Base-by-base conservation (phyloP, 2,888 invertebrate genomes). In the Athalia circularis region DNA sequence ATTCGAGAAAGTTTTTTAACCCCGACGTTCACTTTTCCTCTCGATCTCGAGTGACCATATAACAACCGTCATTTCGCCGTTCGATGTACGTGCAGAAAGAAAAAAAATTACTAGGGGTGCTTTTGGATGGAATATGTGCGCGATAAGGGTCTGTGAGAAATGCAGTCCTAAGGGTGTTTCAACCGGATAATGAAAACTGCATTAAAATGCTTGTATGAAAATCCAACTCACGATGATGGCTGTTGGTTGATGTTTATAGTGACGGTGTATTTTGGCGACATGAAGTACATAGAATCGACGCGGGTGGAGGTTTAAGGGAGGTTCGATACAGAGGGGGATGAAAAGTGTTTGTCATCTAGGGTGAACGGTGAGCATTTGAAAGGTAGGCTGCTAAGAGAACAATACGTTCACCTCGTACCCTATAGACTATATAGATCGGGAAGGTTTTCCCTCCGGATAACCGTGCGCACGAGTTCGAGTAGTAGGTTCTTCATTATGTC, bases 311-410 rank as follows among this genome's bases (percentile, higher is more conserved):
- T 57, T 61, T 47, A n/a, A 61, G 72, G 72, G 72, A 72, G 13
- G 57, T 13, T 29, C 43, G 61, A 50, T 75, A 8, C 52, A 54
- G 68, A 13, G 62, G 82, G 81, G 29, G 29, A 29, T 80, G 83
- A 85, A 86, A 87, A 86, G 83, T 87, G 85, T 86, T 84, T 84
- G 83, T 86, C 85, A 87, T 85, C 82, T 80, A 79, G 79, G 81
- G 81, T 80, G 80, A 80, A 76, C 79, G 65, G 79, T 77, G 82
- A 79, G 77, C 78, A 75, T 79, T 78, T 9, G 62, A 75, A 59
- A 50, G 50, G 75, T 48, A 50, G 75, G 64, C 62, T 75, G 75
- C 75, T 75, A 75, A 81, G 79, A 81, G 83, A 78, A 78, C 85
- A 85, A 86, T 86, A 85, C 83, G 82, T 82, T 82, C 82, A 80